Evolutionary conservation across 2,797 vertebrate genomes (phyloP), one percentile per base, ranked within the genome.

Genomic region (Chelmon rostratus): DNA sequence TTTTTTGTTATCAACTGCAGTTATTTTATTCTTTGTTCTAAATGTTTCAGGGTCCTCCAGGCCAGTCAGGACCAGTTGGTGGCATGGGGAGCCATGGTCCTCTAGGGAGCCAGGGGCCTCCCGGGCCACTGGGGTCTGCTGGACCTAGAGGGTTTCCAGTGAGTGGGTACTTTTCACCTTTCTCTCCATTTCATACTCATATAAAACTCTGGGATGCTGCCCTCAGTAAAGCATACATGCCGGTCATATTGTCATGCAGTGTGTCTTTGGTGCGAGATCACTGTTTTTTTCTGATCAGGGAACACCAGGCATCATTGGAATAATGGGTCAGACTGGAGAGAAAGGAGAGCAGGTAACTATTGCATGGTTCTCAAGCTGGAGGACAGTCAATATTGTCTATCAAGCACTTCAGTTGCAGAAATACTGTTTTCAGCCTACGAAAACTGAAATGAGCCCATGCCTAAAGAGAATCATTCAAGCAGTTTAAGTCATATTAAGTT

Each of bases 331-430:
- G 44, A 2, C 50, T 0, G 96, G 96, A 78, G 82, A 91, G 61
- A 95, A 90, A 87, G 96, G 96, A 81, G 91, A 93, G n/a, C 92
- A 92, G 96, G 96, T 97, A 82, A 89, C 81, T 49, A 16, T 18
- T 23, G 5, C 13, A 21, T 25, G 49, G 11, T 49, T 13, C 33
- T 35, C 9, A 31, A 40, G 46, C 8, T n/a, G 31, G 5, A 62
- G 38, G 15, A 18, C 8, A 8, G 19, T 28, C 1, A 46, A 10
- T 21, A 47, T 19, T 59, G n/a, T 31, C 8, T 23, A 47, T 16
- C 13, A 35, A 18, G 8, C 25, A n/a, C 21, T 40, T 2, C 23
- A 28, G 1, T 28, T 40, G 33, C n/a, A 52, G 21, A 37, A 9
- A 67, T 25, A 12, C 33, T 37, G 23, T 44, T 44, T 52, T 21